Percentiles rank a stretch among this genome's conserved stretches.
Conservation (phyloP, 2,797 vertebrate species). For the Anguilla marmorata region DNA sequence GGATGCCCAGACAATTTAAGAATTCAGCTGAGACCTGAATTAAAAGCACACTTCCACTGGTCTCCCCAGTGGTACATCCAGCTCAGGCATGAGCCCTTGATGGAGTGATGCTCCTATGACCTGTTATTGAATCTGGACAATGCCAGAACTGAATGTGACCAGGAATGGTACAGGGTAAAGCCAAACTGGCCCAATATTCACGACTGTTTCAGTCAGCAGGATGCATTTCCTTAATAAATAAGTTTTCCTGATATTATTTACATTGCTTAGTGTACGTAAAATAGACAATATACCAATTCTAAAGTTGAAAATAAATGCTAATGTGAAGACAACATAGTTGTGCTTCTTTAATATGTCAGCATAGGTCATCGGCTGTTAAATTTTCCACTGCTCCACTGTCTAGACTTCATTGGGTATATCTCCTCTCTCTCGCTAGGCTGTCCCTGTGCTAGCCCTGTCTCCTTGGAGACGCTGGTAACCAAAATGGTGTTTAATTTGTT, state of each 20-base stretch:
- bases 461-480: no score
- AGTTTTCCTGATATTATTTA: background rate
- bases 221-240: no score
- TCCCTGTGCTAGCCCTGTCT: no score
- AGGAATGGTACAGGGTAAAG: background rate
- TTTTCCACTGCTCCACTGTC: no score
- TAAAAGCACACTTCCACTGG: background rate
- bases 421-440: no score
- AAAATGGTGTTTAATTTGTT: no score
- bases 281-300: background rate
- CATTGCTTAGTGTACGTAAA: background rate
- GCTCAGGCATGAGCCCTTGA: background rate
- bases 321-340: no score
- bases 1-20: slow-evolving; percentile 13
- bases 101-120: background rate
- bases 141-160: background rate
- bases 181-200: no score
- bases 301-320: background rate
- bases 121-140: background rate
- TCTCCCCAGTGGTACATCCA: background rate
- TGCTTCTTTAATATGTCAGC: no score
- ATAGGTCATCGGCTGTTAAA: no score
- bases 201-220: no score
- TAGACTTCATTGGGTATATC: no score
- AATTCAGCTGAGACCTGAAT: background rate